Evolutionary conservation across 53 echinoderm and acorn worm species (phyloP), one percentile per base, ranked within the genome.

Genomic region (Echinometra lucunter): DNA sequence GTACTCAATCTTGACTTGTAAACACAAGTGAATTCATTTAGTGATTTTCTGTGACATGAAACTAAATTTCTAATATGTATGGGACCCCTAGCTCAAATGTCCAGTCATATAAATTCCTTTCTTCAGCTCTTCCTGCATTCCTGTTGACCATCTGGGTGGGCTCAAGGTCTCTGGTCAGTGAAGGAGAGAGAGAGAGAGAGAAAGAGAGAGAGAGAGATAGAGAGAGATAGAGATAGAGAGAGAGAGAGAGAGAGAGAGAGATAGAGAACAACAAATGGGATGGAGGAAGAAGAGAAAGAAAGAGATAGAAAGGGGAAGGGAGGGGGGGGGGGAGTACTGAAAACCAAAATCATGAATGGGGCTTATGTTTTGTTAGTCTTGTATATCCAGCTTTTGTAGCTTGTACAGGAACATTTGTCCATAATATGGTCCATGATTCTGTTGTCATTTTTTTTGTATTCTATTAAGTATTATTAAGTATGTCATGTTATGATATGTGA

Each of bases 101-200:
- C 90, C 90, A 90, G 63, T 40, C 70, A 70, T 44, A 42, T 28
- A 67, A 92, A 92, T 92, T 92, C 75, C 93, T 92, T 55, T 49
- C 80, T 78, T 34, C 47, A 74, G 60, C 66, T 78, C 93, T 94
- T 94, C 60, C 94, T 83, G n/a, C 94, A 82, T 94, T 82, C 85
- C 27, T 42, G 37, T 80, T 92, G 82, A 94, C 94, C 94, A 94
- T 82, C 25, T 94, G 94, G 94, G 94, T 94, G 94, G 94, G 94
- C 94, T 63, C 94, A 94, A 94, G 94, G 94, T 83, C 85, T 44
- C 2, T 94, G 94, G 94, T 45, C 80, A 85, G 30, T 28, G 47
- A 49, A 83, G 44, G 10, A 45, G 28, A 49, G 57, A 53, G 13
- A 56, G 88, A 88, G 88, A 57, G 32, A 49, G 57, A 88, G 88